A percentile compares a stretch with the other conserved stretches of the same genome.
Evolutionary conservation across 2,797 vertebrate species (phyloP).

Genomic region (Pseudochirops cupreus): DNA sequence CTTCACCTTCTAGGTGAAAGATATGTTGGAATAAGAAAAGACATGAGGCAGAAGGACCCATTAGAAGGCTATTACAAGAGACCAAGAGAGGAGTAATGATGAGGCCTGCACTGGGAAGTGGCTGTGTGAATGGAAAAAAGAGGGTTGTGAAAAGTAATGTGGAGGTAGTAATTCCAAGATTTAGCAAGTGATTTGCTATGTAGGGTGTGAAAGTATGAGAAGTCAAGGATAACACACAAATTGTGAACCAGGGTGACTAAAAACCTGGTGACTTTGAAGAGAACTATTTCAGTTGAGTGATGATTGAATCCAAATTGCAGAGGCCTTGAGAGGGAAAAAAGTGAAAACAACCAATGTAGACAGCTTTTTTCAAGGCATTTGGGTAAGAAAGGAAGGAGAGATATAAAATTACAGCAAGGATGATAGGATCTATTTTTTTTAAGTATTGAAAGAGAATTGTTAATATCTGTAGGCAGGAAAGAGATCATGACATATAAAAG

Average conservation of each 20-base stretch:
- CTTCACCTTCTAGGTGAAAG: neutral
- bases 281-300: neutral
- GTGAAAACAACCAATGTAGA: neutral
- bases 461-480: neutral
- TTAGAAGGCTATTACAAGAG: neutral
- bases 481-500: neutral
- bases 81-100: neutral
- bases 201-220: neutral
- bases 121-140: neutral
- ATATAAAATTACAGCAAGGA: neutral
- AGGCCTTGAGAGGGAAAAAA: neutral
- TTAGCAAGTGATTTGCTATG: neutral
- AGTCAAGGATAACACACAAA: neutral
- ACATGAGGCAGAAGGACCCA: neutral
- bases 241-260: neutral
- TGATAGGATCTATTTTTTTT: neutral
- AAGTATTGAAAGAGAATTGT: neutral
- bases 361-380: neutral
- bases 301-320: neutral
- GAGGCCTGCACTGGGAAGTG: neutral
- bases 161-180: neutral
- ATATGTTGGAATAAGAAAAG: neutral
- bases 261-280: neutral
- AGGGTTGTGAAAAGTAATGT: neutral
- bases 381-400: neutral